Evolutionary conservation across 1,140 invertebrate species (phyloP), one percentile per base, ranked within the genome.

Genomic region (Ptiloglossa arizonensis): DNA sequence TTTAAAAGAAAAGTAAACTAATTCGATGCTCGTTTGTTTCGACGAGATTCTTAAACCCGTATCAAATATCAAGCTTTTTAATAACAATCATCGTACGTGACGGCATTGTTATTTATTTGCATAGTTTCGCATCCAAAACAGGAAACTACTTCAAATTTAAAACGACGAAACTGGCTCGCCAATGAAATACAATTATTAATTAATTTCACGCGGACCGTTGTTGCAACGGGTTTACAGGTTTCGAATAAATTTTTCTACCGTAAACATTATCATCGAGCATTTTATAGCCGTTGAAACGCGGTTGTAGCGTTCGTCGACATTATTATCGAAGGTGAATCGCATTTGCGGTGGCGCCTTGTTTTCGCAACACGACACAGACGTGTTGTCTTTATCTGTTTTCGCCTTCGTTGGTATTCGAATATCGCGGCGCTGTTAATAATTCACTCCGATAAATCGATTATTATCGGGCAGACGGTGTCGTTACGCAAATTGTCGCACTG

Each of bases 361-460:
- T 85, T 84, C 78, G 83, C 75, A 84, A 80, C 52, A 22, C 72
- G 81, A 56, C 75, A 60, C 50, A 22, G 27, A 68, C 24, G 32
- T 38, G 60, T 52, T 38, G 77, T 66, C 72, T 83, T 83, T 83
- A 85, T 85, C 82, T 81, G 72, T 73, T 85, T 71, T 85, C 71
- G 27, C 66, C 50, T 57, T 57, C 41, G 72, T 17, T 62, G 54
- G 29, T 52, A 52, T 74, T 54, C 76, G 59, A 64, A 68, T 70
- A 63, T 68, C 48, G 69, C 64, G 57, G 27, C 52, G 56, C 57
- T 35, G 78, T 83, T 83, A 80, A 83, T 77, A 85, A 83, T 83
- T 83, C 77, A 72, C 67, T 54, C 46, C 56, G 72, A 63, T 72
- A 69, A 85, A 83, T 85, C 83, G 83, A 85, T 85, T 85, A 85